Evolutionary conservation across 2,888 invertebrate species (phyloP).

Genomic region (Himalopsyche tibetana): DNA sequence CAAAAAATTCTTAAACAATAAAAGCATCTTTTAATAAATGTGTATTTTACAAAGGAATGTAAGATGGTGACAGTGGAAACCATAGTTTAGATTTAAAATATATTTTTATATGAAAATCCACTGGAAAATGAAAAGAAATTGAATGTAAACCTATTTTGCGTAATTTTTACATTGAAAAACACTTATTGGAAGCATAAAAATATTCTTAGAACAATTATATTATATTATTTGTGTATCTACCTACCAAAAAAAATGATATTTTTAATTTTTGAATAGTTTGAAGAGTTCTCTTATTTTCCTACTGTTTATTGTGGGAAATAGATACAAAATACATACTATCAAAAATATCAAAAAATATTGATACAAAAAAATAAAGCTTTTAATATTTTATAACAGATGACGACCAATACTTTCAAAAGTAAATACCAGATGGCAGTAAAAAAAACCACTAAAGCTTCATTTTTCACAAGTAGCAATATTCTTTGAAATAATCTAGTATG

Average conservation of each 20-base stretch:
- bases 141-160: not conserved
- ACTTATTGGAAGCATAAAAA: constrained; percentile 7
- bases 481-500: not conserved
- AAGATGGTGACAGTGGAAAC: constrained; percentile 37
- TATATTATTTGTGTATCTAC: not conserved
- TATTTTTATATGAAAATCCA: not conserved
- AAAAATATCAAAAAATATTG: not conserved
- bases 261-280: not conserved
- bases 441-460: not conserved
- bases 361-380: not conserved
- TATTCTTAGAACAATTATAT: constrained; percentile 30
- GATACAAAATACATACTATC: not conserved
- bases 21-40: constrained; percentile 1
- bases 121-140: not conserved
- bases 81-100: not conserved
- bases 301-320: not conserved
- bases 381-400: not conserved
- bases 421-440: not conserved
- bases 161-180: constrained; percentile 9
- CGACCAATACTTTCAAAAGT: not conserved
- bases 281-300: not conserved
- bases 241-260: not conserved
- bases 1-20: not conserved
- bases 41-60: constrained; percentile 53
- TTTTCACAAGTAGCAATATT: not conserved